These are phyloP conservation scores for Pedicia rivosa DNA, from an alignment of 2,888 invertebrate genomes.

Conservation along the genomic window DNA sequence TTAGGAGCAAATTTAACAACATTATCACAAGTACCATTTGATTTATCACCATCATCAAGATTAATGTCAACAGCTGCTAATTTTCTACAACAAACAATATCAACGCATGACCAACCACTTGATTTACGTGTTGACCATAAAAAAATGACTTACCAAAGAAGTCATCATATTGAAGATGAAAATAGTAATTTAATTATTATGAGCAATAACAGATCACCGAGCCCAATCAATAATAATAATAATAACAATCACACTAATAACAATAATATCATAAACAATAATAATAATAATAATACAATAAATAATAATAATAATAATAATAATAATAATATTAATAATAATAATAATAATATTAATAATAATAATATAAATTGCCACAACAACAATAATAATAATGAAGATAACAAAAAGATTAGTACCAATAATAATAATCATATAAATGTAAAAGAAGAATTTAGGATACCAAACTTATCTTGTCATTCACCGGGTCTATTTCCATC, in stretches of 20 bases:
- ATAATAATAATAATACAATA: constrained; percentile 19
- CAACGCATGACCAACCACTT: constrained; percentile 52
- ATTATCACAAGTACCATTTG: constrained; percentile 45
- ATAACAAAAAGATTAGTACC: constrained; percentile 10
- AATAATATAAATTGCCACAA: constrained; percentile 14
- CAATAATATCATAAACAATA: constrained; percentile 13
- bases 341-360: constrained; percentile 8
- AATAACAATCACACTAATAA: constrained; percentile 16
- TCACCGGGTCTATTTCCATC: constrained; percentile 35
- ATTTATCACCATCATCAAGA: constrained; percentile 33
- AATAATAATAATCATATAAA: constrained; percentile 12
- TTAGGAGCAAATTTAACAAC: constrained; percentile 37
- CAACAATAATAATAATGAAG: constrained; percentile 13
- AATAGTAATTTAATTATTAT: constrained; percentile 61
- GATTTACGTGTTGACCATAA: constrained; percentile 79
- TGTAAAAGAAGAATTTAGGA: constrained; percentile 22
- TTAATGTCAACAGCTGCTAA: constrained; percentile 27
- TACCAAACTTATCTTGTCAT: constrained; percentile 25
- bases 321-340: constrained; percentile 9
- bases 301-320: constrained; percentile 15
- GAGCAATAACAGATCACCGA: constrained; percentile 33
- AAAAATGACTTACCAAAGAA: constrained; percentile 35
- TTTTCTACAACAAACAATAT: constrained; percentile 27
- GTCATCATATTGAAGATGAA: constrained; percentile 54
- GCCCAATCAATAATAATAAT: constrained; percentile 28